These are phyloP conservation scores for Nyctibius bracteatus DNA, from an alignment of 2,113 vertebrate genomes.

Conservation along the genomic window DNA sequence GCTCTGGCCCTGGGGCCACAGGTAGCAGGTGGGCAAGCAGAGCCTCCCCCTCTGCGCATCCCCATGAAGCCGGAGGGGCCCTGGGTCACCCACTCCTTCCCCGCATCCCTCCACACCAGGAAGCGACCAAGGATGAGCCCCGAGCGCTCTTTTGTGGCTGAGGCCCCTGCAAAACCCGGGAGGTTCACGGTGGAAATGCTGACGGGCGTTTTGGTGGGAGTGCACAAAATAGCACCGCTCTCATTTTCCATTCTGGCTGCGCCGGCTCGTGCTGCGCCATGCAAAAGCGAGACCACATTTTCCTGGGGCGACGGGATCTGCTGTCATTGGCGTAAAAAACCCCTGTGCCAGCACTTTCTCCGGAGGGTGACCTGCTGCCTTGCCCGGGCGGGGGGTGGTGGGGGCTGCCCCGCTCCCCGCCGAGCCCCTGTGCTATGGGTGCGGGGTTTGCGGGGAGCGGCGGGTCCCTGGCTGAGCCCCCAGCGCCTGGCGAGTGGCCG, in stretches of 20 bases:
- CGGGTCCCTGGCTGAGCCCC: neutral
- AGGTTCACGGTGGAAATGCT: neutral
- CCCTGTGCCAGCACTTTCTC: neutral
- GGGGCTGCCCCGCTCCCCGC: neutral
- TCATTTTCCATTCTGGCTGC: neutral
- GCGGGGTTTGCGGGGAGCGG: neutral
- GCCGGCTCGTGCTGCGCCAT: neutral
- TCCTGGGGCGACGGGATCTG: neutral
- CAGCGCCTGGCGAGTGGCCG: neutral
- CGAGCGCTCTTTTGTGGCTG: rapidly evolving
- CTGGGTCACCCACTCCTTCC: neutral
- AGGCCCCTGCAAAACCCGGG: neutral
- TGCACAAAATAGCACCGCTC: neutral
- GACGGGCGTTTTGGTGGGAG: neutral
- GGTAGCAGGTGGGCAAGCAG: neutral
- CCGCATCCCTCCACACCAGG: rapidly evolving
- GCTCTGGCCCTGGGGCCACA: neutral
- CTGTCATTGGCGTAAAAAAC: neutral
- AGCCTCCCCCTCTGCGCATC: neutral
- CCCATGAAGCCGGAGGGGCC: rapidly evolving
- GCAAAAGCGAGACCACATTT: neutral
- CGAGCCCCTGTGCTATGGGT: neutral
- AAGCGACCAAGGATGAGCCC: neutral
- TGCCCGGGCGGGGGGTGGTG: neutral
- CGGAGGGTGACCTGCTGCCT: neutral